These are phyloP conservation scores for Cyrtorhinus lividipennis DNA, from an alignment of 1,140 invertebrate species.

Conservation along the genomic window DNA sequence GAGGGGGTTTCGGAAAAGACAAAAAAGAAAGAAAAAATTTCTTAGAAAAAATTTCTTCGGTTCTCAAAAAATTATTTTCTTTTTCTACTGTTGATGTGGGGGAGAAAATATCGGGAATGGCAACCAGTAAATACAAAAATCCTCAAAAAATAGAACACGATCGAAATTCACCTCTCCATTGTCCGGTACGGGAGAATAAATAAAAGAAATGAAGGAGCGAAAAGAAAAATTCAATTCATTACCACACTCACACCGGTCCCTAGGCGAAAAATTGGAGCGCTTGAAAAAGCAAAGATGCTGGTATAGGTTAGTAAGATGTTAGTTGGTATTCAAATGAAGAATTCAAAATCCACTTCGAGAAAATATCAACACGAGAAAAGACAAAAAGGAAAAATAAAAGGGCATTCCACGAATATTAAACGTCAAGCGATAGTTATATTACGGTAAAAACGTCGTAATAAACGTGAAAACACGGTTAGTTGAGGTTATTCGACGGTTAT, in stretches of 20 bases:
- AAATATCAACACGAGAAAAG: neutral
- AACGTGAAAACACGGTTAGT: too few relatives aligned
- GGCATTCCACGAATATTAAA: neutral
- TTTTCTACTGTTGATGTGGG: neutral
- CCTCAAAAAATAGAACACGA: neutral
- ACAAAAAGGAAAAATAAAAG: neutral
- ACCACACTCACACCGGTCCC: constrained; percentile 4
- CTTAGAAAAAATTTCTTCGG: neutral
- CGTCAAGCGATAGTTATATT: too few relatives aligned
- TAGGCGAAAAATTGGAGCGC: neutral
- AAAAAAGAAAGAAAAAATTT: neutral
- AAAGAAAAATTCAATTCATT: neutral
- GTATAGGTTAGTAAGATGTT: neutral
- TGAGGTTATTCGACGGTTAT: too few relatives aligned
- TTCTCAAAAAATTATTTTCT: neutral
- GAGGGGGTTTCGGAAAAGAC: neutral
- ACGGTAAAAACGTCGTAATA: too few relatives aligned
- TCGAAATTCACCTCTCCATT: neutral
- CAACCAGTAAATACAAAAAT: neutral
- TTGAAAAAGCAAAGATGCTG: constrained; percentile 4
- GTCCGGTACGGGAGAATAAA: neutral
- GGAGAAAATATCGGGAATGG: neutral
- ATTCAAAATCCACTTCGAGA: neutral
- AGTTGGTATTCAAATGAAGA: constrained; percentile 3
- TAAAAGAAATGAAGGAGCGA: neutral